A percentile compares a stretch with the other conserved stretches of the same genome.
Evolutionary conservation across 37 sponge, comb jelly and placozoan species (phyloP).

Genomic region (Tethya wilhelma): DNA sequence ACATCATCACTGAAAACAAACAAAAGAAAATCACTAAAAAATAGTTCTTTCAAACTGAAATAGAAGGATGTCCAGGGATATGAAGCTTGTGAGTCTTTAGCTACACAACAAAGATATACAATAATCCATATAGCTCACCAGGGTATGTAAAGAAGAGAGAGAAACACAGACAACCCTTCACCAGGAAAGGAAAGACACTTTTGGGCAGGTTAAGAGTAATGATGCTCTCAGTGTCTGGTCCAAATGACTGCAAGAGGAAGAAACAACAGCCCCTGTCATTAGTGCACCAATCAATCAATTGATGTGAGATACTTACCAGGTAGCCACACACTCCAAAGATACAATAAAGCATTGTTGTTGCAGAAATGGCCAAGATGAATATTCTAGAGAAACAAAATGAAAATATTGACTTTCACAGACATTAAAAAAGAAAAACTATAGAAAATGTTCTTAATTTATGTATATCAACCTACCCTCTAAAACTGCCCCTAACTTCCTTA

Average conservation of each 20-base stretch:
- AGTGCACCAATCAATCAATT: not conserved
- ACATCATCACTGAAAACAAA: conserved; percentile 92
- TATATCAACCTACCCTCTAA: conserved; percentile 60
- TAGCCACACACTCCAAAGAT: conserved; percentile 94
- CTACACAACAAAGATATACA: not conserved
- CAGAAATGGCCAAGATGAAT: conserved; percentile 65
- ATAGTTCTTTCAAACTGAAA: not conserved
- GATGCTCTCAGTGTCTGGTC: conserved; percentile 77
- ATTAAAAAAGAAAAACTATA: not conserved
- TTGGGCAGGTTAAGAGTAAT: conserved; percentile 85
- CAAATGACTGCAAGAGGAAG: conserved; percentile 70
- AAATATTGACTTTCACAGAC: not conserved
- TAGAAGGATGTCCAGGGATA: too few relatives aligned
- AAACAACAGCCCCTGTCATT: not conserved
- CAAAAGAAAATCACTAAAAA: not conserved
- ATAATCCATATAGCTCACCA: conserved; percentile 28
- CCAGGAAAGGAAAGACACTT: conserved; percentile 82
- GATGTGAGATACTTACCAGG: conserved; percentile 54
- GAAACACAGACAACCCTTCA: conserved; percentile 89
- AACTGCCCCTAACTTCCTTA: conserved; percentile 53
- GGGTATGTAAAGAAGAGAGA: conserved; percentile 97
- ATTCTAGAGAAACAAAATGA: conserved; percentile 19
- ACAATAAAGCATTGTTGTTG: conserved; percentile 75
- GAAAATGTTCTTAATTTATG: too few relatives aligned
- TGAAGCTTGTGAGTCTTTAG: too few relatives aligned